Evolutionary conservation across 2,888 invertebrate species (phyloP), one percentile per base, ranked within the genome.

Genomic region (Agriopis aurantiaria): DNA sequence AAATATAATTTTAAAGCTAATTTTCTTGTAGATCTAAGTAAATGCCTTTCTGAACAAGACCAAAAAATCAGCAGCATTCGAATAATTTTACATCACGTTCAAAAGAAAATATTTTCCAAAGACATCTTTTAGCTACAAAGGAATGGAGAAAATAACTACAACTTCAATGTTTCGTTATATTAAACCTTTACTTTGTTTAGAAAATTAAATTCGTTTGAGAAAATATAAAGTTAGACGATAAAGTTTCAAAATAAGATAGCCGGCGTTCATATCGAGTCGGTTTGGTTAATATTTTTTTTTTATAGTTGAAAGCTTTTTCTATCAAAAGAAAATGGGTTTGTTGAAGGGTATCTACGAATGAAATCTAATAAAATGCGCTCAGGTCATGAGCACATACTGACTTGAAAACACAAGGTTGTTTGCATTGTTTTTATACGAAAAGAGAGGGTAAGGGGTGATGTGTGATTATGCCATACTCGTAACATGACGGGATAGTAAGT

Each of bases 61-160:
- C 17, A 59, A 59, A 59, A 45, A 46, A 33, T 48, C 59, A 23
- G 10, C 59, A 46, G 33, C 45, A 59, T 40, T 49, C 14, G 48
- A 49, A 60, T 11, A 41, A 40, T 51, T 46, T 33, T 49, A 60
- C 40, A 17, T 41, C 56, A 14, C 14, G 48, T 49, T 49, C 49
- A 14, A 57, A 64, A 64, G 64, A 41, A 55, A 64, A 49, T 64
- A 46, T 56, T 57, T 41, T 41, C 14, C 49, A 60, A 60, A 60
- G 60, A 60, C 49, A 60, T 60, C 10, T 65, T 58, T 52, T 12
- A 66, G n/a, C 66, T 53, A 53, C 66, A 66, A 66, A 66, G 59
- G 53, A 48, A 60, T 60, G 41, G 9, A 59, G 46, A 60, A 59
- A 66, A 60, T 41, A 60, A 60, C 66, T 58, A 60, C 46, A 60